Evolutionary conservation across 1,140 invertebrate species (phyloP).

Genomic region (Bombus difficillimus): DNA sequence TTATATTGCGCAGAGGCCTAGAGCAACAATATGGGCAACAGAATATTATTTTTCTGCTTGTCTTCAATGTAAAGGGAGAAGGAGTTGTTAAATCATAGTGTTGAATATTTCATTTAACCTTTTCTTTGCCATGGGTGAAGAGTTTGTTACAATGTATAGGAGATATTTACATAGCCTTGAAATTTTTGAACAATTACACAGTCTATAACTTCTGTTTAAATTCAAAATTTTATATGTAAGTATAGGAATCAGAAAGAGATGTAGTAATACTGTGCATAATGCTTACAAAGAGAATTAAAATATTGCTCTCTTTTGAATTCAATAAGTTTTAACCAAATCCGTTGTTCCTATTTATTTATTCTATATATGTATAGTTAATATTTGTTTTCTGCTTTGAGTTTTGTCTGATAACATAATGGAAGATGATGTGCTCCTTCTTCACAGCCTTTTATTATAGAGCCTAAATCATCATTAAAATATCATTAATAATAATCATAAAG

Average conservation of each 20-base stretch:
- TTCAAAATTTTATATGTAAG: slow-evolving; percentile 42
- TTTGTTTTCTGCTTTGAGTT: slow-evolving; percentile 30
- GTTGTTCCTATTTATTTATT: slow-evolving; percentile 56
- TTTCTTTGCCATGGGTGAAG: background rate
- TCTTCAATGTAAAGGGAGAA: slow-evolving; percentile 53
- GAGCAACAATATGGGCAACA: slow-evolving; percentile 19
- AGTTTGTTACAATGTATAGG: slow-evolving; percentile 24
- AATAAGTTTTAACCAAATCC: slow-evolving; percentile 34
- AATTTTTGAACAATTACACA: slow-evolving; percentile 10
- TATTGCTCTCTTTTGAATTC: slow-evolving; percentile 40
- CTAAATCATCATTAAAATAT: slow-evolving; percentile 59
- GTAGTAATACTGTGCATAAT: slow-evolving; percentile 18
- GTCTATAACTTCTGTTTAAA: slow-evolving; percentile 23
- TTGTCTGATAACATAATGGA: slow-evolving; percentile 41
- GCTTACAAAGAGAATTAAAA: slow-evolving; percentile 15
- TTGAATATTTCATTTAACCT: slow-evolving; percentile 21
- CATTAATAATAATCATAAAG: slow-evolving; percentile 51
- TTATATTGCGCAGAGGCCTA: slow-evolving; percentile 61
- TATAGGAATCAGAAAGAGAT: background rate
- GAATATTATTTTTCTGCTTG: slow-evolving; percentile 36
- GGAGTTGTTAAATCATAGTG: slow-evolving; percentile 47
- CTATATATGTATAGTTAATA: slow-evolving; percentile 41
- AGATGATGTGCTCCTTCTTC: slow-evolving; percentile 63
- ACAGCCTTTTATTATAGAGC: slow-evolving; percentile 65
- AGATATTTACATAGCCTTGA: background rate